Percentiles rank a stretch among this genome's conserved stretches.
phyloP scores from a whole-genome alignment of 2,888 invertebrate genomes.

The Sinelater perroti region DNA sequence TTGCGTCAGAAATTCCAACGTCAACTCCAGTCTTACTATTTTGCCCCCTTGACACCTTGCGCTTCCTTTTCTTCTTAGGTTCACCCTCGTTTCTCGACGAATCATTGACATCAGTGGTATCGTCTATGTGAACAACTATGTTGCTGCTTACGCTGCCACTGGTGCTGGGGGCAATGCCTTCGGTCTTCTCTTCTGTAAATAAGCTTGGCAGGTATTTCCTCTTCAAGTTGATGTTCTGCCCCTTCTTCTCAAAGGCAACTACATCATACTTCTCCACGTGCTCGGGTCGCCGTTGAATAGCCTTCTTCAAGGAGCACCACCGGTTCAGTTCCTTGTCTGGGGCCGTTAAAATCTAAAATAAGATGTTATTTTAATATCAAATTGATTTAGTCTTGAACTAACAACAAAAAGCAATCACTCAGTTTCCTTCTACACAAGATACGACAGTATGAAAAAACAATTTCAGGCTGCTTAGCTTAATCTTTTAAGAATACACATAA shows the following conservation, averaged over 20 bases:
- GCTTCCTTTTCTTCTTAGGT: background rate
- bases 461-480: too few relatives aligned
- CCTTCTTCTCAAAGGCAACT: constrained; percentile 77
- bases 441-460: too few relatives aligned
- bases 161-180: background rate
- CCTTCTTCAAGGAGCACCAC: constrained; percentile 93
- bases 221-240: constrained; percentile 77
- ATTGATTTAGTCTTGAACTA: too few relatives aligned
- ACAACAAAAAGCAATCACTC: too few relatives aligned
- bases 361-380: too few relatives aligned
- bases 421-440: too few relatives aligned
- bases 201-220: constrained; percentile 81
- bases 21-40: constrained; percentile 17
- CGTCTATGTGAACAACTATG: background rate
- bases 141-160: background rate
- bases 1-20: constrained; percentile 72
- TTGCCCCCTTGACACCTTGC: background rate
- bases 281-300: constrained; percentile 79
- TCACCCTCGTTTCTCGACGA: background rate
- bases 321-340: constrained; percentile 93
- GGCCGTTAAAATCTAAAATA: constrained; percentile 87
- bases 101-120: background rate
- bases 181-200: constrained; percentile 63
- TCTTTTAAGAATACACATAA: too few relatives aligned
- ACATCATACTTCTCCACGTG: constrained; percentile 83